Conservation (phyloP, 2,888 invertebrate species). For the Sarcophaga caerulescens region DNA sequence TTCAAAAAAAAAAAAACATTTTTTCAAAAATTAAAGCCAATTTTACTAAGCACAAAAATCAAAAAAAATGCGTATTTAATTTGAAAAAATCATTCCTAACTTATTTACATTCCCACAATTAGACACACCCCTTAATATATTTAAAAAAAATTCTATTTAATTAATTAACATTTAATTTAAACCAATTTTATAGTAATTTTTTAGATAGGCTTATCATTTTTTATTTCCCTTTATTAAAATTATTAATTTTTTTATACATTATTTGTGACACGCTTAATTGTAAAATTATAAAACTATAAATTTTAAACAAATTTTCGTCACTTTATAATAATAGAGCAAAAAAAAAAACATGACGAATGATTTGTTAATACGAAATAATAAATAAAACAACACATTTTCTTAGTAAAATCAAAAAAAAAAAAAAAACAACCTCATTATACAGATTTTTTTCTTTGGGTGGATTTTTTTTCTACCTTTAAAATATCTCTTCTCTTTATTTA, state of each 20-base stretch:
- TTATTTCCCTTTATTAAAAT: no score
- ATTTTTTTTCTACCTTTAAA: slow-evolving; percentile 60
- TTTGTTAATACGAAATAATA: slow-evolving; percentile 46
- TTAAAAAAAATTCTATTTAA: no score
- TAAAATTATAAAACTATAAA: slow-evolving; percentile 10
- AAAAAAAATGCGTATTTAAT: no score
- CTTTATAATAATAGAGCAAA: not conserved
- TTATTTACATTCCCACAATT: no score
- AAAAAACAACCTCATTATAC: not conserved
- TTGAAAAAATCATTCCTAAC: no score
- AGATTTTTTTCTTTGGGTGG: not conserved
- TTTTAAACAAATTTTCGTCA: not conserved
- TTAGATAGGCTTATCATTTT: not conserved
- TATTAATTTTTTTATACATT: no score
- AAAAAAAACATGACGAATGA: slow-evolving; percentile 69
- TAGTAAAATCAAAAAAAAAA: slow-evolving; percentile 23
- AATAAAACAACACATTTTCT: slow-evolving; percentile 1
- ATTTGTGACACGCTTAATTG: slow-evolving; percentile 15
- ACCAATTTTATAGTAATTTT: not conserved
- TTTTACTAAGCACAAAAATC: no score
- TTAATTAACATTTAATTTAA: no score
- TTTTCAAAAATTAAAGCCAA: no score
- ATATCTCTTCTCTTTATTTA: slow-evolving; percentile 73
- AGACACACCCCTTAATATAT: slow-evolving; percentile 15
- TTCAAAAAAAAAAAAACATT: no score